These are phyloP conservation scores for Tauraco hartlaubi DNA, from an alignment of 2,797 vertebrate genomes.

Conservation along the genomic window DNA sequence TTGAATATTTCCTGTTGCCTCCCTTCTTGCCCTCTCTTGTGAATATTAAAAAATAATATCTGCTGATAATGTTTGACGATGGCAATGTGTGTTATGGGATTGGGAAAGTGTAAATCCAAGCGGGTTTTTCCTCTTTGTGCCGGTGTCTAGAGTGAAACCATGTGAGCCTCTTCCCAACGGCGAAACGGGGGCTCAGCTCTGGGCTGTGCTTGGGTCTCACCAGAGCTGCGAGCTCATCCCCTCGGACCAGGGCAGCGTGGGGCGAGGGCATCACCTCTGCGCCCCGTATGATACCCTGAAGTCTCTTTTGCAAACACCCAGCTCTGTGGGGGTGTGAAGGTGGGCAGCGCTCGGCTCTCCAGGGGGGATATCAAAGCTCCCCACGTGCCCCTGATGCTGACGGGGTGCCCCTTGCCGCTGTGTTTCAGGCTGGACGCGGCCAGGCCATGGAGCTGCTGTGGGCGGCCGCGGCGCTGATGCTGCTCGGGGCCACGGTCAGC, in stretches of 20 bases:
- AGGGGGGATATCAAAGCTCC: not conserved
- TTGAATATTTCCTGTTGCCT: not conserved
- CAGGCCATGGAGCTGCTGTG: conserved; percentile 77
- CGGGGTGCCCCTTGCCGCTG: rapidly evolving
- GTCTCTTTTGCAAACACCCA: rapidly evolving
- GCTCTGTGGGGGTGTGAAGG: rapidly evolving
- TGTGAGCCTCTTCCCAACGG: rapidly evolving
- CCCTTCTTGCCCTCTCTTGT: not conserved
- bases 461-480: conserved; percentile 24
- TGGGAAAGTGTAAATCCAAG: not conserved
- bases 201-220: not conserved
- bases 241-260: rapidly evolving
- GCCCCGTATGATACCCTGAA: rapidly evolving
- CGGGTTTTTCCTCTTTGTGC: not conserved
- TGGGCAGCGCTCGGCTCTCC: rapidly evolving
- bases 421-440: not conserved
- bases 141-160: rapidly evolving
- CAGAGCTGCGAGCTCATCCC: not conserved
- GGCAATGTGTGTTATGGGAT: rapidly evolving
- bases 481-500: conserved; percentile 40
- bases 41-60: rapidly evolving
- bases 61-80: rapidly evolving
- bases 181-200: not conserved
- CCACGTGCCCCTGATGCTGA: rapidly evolving
- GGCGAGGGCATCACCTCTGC: not conserved